A percentile compares a stretch with the other conserved stretches of the same genome.
Evolutionary conservation across 92 coral and sea anemone species (phyloP).

Genomic region (Epizoanthus scotinus): DNA sequence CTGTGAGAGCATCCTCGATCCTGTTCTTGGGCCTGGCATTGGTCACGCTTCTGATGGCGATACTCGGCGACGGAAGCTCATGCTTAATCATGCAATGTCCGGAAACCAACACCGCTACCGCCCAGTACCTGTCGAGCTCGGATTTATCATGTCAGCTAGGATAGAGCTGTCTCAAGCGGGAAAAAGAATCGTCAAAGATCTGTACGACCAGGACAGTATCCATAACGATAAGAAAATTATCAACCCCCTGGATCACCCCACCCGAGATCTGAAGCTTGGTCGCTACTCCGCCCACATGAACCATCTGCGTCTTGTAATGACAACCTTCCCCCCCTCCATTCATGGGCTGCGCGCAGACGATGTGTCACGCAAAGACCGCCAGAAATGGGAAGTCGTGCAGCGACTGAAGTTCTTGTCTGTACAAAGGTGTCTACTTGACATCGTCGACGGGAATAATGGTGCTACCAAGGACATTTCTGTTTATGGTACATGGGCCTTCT

Average conservation of each 20-base stretch:
- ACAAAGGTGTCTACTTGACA: constrained; percentile 55
- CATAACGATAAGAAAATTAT: constrained; percentile 56
- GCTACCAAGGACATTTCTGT: constrained; percentile 58
- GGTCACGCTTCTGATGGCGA: constrained; percentile 61
- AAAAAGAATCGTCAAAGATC: constrained; percentile 34
- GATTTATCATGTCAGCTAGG: constrained; percentile 47
- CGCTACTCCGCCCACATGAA: constrained; percentile 46
- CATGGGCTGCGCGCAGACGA: constrained; percentile 39
- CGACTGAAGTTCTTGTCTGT: constrained; percentile 43
- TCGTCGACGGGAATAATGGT: constrained; percentile 49
- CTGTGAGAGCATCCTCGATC: constrained; percentile 51
- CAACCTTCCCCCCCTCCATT: constrained; percentile 32
- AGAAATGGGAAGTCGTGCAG: neutral
- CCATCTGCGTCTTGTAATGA: constrained; percentile 42
- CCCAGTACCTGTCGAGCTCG: constrained; percentile 34
- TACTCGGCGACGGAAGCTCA: constrained; percentile 42
- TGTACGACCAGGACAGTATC: constrained; percentile 52
- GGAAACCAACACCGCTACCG: constrained; percentile 27
- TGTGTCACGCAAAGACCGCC: neutral
- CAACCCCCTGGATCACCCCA: constrained; percentile 52
- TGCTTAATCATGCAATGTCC: constrained; percentile 41
- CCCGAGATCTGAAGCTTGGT: constrained; percentile 48
- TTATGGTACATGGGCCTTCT: constrained; percentile 65
- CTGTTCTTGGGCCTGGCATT: constrained; percentile 65
- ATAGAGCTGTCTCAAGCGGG: constrained; percentile 46